Base-by-base conservation (phyloP, 2,888 invertebrate species). In the Drosophila testacea region DNA sequence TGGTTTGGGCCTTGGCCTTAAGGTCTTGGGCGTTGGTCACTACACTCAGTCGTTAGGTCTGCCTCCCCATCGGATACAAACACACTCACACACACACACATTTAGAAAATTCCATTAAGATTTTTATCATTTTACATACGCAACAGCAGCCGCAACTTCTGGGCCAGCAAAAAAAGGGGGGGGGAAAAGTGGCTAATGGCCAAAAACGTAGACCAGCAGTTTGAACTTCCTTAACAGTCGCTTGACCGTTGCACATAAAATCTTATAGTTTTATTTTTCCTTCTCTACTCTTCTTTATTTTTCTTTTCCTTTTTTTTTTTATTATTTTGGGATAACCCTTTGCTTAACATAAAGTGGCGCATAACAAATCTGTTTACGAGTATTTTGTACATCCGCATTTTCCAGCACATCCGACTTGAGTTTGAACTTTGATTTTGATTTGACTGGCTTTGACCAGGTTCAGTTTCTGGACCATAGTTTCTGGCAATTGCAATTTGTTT, bases 331-430 rank as follows among this genome's bases (percentile, higher is more conserved):
- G 42, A 55, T 42, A 51, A 51, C 52, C 69, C 55, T 59, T 59
- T 81, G 76, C 87, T 81, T 83, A 87, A 73, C 87, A 84, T 87
- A 83, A 89, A 90, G 82, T 82, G 86, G 77, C 72, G 87, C 88
- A 89, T 88, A 88, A 87, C 87, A 86, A 90, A 90, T 90, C 86
- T 88, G 88, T 89, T 88, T 90, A 56, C 55, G 44, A 56, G 44
- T 56, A 88, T 73, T 50, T 28, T 71, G 56, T 50, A 70, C 78
- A 78, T 86, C 82, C 87, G 79, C 30, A 36, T 57, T 57, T 57
- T 5, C 63, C 63, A 56, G 64, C 61, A 78, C 73, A 70, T 81
- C 79, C 81, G 74, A 5, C 46, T 22, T 27, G 38, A 72, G 73
- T 82, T 84, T 79, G 70, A 83, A 87, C 83, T 87, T 63, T 78